Evolutionary conservation across 2,113 vertebrate genomes (phyloP), one percentile per base, ranked within the genome.

Genomic region (Labrus mixtus): DNA sequence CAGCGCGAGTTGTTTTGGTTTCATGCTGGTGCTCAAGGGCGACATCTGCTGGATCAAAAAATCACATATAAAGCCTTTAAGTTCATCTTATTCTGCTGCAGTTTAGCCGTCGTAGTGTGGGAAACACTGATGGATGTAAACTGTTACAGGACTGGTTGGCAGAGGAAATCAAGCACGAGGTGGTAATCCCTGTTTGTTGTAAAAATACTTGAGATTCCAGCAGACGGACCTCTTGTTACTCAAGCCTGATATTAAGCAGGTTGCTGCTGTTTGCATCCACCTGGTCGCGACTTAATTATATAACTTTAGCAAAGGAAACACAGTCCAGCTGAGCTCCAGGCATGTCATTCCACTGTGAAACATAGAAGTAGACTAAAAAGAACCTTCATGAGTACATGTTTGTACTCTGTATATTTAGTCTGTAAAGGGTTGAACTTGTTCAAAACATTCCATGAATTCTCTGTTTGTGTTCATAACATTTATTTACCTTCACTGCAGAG

Each of bases 141-240:
- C 16, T 19, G 5, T 46, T 16, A 16, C 45, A 16, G 17, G 11
- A n/a, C 19, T 9, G 17, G 17, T n/a, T 51, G 48, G 17, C 10
- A 19, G 48, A 51, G 19, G 19, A n/a, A 51, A 51, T 20, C 48
- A 51, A 51, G 6, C 48, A 51, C 9, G 48, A n/a, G 48, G 48
- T 3, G 48, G 19, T 51, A 51, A 51, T 51, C 48, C 48, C 19
- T n/a, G 48, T 58, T 56, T 59, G 78, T 55, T 65, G 56, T 78
- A 62, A 57, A 68, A 70, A 74, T 79, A 29, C 61, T 58, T 62
- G 62, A 76, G 74, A 83, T 87, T 88, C 79, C 76, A 73, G 55
- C 3, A 0, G 17, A 8, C 11, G 10, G 20, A 46, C n/a, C 6
- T 37, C 56, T n/a, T n/a, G 39, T 22, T 19, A 37, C 25, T 41